Conservation (phyloP, 2,797 vertebrate species). For the Hypotaenidia okinawae region DNA sequence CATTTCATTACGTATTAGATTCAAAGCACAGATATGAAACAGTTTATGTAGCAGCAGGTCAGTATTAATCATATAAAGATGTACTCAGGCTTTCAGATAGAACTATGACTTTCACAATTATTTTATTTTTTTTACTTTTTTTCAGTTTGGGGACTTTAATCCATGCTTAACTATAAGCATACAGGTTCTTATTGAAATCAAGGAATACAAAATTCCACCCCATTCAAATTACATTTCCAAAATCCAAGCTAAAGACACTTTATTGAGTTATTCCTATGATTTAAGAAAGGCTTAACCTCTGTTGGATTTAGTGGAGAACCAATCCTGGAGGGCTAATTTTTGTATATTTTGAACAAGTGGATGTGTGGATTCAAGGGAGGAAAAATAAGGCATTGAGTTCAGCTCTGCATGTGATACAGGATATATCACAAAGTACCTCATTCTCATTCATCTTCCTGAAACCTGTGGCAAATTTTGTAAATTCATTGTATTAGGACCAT, state of each 20-base stretch:
- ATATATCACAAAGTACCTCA: background rate
- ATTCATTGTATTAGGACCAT: background rate
- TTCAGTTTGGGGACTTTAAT: background rate
- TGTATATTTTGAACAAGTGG: background rate
- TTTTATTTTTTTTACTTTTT: background rate
- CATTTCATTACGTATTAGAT: background rate
- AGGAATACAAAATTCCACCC: background rate
- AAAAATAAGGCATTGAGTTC: background rate
- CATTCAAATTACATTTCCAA: background rate
- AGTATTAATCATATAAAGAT: background rate
- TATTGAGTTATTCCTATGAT: background rate
- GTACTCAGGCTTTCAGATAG: background rate
- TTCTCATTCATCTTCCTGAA: background rate
- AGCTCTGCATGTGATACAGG: background rate
- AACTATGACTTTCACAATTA: background rate
- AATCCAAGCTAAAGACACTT: background rate
- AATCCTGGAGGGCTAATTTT: background rate
- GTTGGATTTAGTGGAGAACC: background rate
- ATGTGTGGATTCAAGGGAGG: background rate
- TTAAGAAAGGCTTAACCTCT: background rate
- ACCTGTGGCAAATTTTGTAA: background rate
- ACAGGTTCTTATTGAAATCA: background rate
- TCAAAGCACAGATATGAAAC: background rate
- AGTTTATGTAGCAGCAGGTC: background rate
- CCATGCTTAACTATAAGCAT: background rate